Base-by-base conservation (phyloP, 2,888 invertebrate species). In the Cryptops parisi region DNA sequence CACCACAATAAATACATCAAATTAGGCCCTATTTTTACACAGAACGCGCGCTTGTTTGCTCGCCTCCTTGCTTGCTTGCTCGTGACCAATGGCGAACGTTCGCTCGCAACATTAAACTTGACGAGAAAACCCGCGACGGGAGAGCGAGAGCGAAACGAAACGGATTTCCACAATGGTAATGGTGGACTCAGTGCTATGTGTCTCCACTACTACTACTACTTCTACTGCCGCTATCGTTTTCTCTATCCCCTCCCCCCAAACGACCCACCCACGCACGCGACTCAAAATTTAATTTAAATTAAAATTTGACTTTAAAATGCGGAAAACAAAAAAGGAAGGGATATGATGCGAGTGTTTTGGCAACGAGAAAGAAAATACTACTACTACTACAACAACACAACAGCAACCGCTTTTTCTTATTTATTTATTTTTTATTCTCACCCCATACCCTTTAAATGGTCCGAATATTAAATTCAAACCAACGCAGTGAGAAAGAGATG, bases 281-380 rank as follows among this genome's bases (percentile, higher is more conserved):
- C 15, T 33, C 15, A 33, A 41, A 41, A 41, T 41, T 41, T n/a
- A 41, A 41, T 5, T 41, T 41, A 41, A 41, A 41, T 41, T 41
- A 41, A 41, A 41, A 41, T 41, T 17, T 41, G 43, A 41, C 12
- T 41, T 41, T 41, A n/a, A 41, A 41, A 41, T 41, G 9, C 43
- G 43, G 19, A 17, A 33, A 15, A 33, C 9, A n/a, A n/a, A n/a
- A n/a, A n/a, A n/a, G n/a, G n/a, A n/a, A n/a, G n/a, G n/a, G n/a
- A n/a, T n/a, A n/a, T n/a, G n/a, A n/a, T n/a, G n/a, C n/a, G n/a
- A n/a, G n/a, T n/a, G n/a, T n/a, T n/a, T n/a, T n/a, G n/a, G n/a
- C n/a, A n/a, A n/a, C n/a, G n/a, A n/a, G n/a, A n/a, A n/a, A n/a
- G n/a, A n/a, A n/a, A n/a, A n/a, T n/a, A n/a, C n/a, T n/a, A n/a